A percentile compares a stretch with the other conserved stretches of the same genome.
These are phyloP conservation scores for Celastrina argiolus DNA, from an alignment of 2,888 invertebrate species.

Conservation along the genomic window DNA sequence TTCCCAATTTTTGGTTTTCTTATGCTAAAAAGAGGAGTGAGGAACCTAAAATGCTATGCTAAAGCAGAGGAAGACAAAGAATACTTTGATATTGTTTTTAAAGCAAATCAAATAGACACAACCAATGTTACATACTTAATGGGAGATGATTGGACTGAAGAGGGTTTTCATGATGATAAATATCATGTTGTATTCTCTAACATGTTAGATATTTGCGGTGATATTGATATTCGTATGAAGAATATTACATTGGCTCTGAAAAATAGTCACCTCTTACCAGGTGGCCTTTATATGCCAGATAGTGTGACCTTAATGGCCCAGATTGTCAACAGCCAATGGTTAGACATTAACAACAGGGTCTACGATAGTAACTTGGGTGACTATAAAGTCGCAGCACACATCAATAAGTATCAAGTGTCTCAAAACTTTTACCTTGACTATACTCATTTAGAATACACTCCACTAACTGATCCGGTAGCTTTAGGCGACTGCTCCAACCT, in stretches of 20 bases:
- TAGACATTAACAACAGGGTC: constrained; percentile 77
- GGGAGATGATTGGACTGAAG: constrained; percentile 49
- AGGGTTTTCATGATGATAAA: constrained; percentile 46
- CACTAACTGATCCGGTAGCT: constrained; percentile 51
- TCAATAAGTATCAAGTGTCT: constrained; percentile 79
- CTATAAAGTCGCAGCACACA: constrained; percentile 72
- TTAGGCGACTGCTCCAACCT: constrained; percentile 43
- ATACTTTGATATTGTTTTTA: constrained; percentile 63
- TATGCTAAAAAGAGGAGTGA: constrained; percentile 70
- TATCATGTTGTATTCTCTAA: constrained; percentile 77
- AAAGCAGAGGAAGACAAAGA: constrained; percentile 52
- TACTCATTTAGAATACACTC: constrained; percentile 54
- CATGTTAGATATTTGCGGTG: constrained; percentile 76
- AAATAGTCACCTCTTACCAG: constrained; percentile 52
- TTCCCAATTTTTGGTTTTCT: constrained; percentile 81
- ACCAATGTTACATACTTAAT: constrained; percentile 56
- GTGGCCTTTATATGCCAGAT: constrained; percentile 74
- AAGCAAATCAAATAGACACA: constrained; percentile 56
- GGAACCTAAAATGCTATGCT: constrained; percentile 64
- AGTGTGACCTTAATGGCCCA: constrained; percentile 73
- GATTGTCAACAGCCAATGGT: constrained; percentile 78
- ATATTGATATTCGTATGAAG: constrained; percentile 62
- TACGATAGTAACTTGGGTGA: constrained; percentile 74
- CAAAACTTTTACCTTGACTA: constrained; percentile 75
- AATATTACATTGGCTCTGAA: constrained; percentile 47